phyloP scores from a whole-genome alignment of 2,797 vertebrate species.

The Leucoraja ocellata region DNA sequence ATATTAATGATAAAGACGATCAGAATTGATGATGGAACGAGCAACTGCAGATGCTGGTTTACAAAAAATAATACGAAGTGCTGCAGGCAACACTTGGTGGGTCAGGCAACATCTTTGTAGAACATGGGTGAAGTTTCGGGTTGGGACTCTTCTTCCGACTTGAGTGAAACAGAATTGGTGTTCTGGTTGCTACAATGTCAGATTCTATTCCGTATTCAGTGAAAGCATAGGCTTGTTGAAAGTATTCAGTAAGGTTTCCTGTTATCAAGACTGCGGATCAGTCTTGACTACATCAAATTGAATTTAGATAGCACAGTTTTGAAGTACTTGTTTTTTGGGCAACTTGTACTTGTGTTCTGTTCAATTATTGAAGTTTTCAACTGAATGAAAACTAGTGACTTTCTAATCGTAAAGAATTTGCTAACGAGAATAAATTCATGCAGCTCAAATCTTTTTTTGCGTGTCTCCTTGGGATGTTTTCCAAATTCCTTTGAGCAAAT shows the following conservation, averaged over 20 bases:
- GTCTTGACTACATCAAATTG: neutral
- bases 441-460: neutral
- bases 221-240: neutral
- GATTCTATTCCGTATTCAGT: neutral
- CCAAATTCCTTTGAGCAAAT: neutral
- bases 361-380: neutral
- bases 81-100: no score
- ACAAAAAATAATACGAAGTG: no score
- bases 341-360: neutral
- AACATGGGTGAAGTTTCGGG: no score
- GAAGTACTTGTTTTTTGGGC: neutral
- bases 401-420: neutral
- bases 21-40: no score
- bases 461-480: neutral
- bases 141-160: no score
- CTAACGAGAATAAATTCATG: neutral
- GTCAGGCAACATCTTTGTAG: no score
- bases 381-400: neutral
- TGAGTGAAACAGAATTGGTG: neutral
- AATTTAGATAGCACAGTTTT: no score
- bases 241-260: neutral
- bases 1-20: neutral
- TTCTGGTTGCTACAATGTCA: neutral
- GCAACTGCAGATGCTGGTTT: no score
- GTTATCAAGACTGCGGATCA: neutral